Evolutionary conservation across 64 coral and sea anemone species (phyloP), one percentile per base, ranked within the genome.

Genomic region (Pocillopora damicornis): DNA sequence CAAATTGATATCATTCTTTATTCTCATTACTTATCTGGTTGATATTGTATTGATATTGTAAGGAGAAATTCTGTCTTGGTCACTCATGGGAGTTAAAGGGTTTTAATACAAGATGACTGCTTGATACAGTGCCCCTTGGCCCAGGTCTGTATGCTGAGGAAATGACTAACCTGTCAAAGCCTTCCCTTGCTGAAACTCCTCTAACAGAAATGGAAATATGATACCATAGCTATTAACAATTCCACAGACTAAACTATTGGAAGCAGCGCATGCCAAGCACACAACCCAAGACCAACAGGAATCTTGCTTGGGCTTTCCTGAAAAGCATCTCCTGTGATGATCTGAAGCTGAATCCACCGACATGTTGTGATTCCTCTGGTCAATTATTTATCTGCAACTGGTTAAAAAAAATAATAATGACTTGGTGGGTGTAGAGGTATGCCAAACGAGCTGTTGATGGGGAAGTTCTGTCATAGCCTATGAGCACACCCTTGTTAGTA

Each of bases 271-370:
- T 13, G 81, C 81, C 22, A 85, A n/a, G 35, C 81, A 85, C 14
- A 85, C 65, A 30, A 85, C 81, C 81, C 81, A 85, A 0, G 64
- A 85, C 81, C 81, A 85, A 42, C 81, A 85, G 36, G 64, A 2
- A 16, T 85, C 81, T 30, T 37, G 81, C 38, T 85, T 37, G 15
- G 81, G 81, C 1, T 57, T 66, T 20, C 37, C 72, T 57, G 18
- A 63, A 58, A 20, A 23, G 65, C 65, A 42, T 12, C 10, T 58
- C 37, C n/a, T 85, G 25, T 17, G 18, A 38, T 58, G 17, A 25
- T 72, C 64, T 9, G 37, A 35, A 4, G 2, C 17, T 12, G 18
- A 73, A 36, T 72, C 81, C 13, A 10, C 26, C 57, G 18, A 71
- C 67, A 71, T 71, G 67, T 23, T n/a, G 67, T n/a, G 20, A 23